phyloP scores from a whole-genome alignment of 2,113 vertebrate species.

The Malurus cyaneus region DNA sequence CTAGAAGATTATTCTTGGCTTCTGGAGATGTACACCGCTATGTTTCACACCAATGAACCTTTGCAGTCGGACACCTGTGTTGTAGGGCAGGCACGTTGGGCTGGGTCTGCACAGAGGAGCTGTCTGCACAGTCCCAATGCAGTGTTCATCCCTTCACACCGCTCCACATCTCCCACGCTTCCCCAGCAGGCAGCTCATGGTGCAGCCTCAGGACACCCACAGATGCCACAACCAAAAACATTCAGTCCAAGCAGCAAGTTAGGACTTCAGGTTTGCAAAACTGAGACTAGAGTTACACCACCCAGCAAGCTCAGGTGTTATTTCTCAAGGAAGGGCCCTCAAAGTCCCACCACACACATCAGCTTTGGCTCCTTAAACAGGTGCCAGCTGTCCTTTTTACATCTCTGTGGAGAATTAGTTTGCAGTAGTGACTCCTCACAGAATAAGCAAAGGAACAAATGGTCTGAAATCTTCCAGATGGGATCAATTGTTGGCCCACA shows the following conservation, averaged over 20 bases:
- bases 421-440: background rate
- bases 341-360: background rate
- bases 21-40: background rate
- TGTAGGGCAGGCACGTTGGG: rapidly evolving
- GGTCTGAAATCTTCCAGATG: background rate
- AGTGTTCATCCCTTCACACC: background rate
- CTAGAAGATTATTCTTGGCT: background rate
- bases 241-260: background rate
- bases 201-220: background rate
- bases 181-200: background rate
- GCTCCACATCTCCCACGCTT: background rate
- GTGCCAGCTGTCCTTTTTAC: background rate
- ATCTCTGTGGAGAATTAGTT: background rate
- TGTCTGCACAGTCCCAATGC: background rate
- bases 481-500: background rate
- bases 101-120: background rate
- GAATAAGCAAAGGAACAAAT: background rate
- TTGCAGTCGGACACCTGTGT: rapidly evolving
- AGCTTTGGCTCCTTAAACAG: background rate
- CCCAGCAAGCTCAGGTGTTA: background rate
- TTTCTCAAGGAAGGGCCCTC: background rate
- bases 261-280: background rate
- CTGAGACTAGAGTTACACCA: background rate
- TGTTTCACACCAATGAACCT: background rate
- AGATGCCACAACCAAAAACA: background rate